Base-by-base conservation (phyloP, 2,888 invertebrate species). In the Amaurobius ferox region DNA sequence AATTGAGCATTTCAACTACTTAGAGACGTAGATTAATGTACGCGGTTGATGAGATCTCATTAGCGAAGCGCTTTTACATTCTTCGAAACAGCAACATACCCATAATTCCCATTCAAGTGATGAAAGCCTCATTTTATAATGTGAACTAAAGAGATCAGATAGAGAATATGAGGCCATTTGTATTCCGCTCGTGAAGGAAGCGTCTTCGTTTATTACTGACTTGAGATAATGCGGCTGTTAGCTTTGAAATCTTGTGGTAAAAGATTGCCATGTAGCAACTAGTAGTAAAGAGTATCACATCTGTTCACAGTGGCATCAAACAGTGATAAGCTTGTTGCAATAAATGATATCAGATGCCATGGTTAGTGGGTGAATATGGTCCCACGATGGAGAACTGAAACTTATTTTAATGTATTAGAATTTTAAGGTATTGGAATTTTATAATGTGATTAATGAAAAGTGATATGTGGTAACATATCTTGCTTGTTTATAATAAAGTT, bases 151-250 rank as follows among this genome's bases (percentile, higher is more conserved):
- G 55, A 7, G 23, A 55, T 55, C 55, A 55, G 55, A 55, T 55
- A 55, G 23, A 19, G 55, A 55, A 55, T 55, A 55, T 55, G 55
- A 55, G 55, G 55, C 55, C 5, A 55, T 55, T 55, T 55, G 55
- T 55, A 55, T 55, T 7, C 55, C 23, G 55, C 3, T 55, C 55
- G 19, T 55, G 55, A 55, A 11, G 11, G 11, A 11, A 55, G 11
- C 7, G 23, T n/a, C 55, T 3, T 23, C 55, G 23, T 1, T 55
- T 55, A 23, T 55, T 55, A 55, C 6, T 6, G 55, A 55, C 55
- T 55, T 1, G 16, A 55, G 55, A 55, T 55, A 23, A 55, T 23
- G 55, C 55, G 5, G 55, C 55, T 55, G 19, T 23, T 44, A 55
- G 23, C 55, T 16, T 55, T 23, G 23, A 23, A 11, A 16, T 23